A percentile compares a stretch with the other conserved stretches of the same genome.
phyloP scores from a whole-genome alignment of 2,113 vertebrate genomes.

The Crotophaga sulcirostris region DNA sequence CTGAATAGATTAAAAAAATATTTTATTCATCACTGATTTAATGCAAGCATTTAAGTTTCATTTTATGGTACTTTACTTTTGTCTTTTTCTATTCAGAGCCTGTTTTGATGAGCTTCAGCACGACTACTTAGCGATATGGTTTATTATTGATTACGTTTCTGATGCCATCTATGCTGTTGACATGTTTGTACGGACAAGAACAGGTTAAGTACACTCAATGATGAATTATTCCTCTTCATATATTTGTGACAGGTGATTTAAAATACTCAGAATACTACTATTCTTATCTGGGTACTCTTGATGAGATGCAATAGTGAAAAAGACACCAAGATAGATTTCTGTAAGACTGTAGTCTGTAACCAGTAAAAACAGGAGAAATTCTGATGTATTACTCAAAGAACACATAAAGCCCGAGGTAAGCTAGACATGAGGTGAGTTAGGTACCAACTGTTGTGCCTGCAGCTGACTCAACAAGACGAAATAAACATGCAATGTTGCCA shows the following conservation, averaged over 20 bases:
- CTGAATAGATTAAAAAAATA: background rate
- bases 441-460: background rate
- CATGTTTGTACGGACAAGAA: slow-evolving; percentile 91
- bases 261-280: background rate
- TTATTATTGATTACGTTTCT: slow-evolving; percentile 83
- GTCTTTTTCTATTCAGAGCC: slow-evolving; percentile 78
- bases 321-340: background rate
- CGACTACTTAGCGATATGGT: slow-evolving; percentile 84
- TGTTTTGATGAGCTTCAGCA: slow-evolving; percentile 94
- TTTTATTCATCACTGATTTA: background rate
- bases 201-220: slow-evolving; percentile 75
- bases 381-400: background rate
- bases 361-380: background rate
- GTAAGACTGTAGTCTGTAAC: background rate
- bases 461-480: background rate
- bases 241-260: background rate
- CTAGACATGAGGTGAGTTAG: background rate
- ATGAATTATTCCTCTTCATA: background rate
- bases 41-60: background rate
- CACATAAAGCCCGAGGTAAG: background rate
- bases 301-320: background rate
- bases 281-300: background rate
- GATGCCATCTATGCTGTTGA: slow-evolving; percentile 86
- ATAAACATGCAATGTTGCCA: background rate
- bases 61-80: background rate